phyloP scores from a whole-genome alignment of 2,113 vertebrate species.

The Onychostoma macrolepis region DNA sequence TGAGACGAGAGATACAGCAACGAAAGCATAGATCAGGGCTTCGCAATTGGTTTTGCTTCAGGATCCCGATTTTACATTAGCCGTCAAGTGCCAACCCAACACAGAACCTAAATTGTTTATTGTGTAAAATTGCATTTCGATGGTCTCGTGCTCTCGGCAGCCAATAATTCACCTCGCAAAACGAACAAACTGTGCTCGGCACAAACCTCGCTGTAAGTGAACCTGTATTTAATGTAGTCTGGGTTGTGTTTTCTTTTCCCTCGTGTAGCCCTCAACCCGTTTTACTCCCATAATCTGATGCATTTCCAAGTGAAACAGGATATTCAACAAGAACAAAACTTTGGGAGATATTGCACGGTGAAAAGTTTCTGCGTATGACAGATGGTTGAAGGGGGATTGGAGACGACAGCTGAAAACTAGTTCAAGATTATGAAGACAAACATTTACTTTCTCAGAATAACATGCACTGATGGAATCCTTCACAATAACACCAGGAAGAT shows the following conservation, averaged over 20 bases:
- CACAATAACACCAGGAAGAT: background rate
- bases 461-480: background rate
- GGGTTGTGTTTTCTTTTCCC: slow-evolving; percentile 3
- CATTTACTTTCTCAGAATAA: background rate
- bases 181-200: background rate
- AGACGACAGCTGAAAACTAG: background rate
- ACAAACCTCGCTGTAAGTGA: background rate
- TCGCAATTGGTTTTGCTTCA: slow-evolving; percentile 9
- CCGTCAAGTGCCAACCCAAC: background rate
- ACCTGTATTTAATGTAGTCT: slow-evolving; percentile 13
- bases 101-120: slow-evolving; percentile 1
- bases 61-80: slow-evolving; percentile 8
- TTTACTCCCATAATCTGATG: slow-evolving; percentile 18
- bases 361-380: background rate
- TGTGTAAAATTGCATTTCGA: background rate
- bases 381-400: background rate
- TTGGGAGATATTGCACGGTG: background rate
- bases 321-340: background rate
- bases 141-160: background rate
- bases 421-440: background rate
- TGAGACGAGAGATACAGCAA: background rate
- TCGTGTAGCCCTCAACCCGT: background rate
- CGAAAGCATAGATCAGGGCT: background rate
- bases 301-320: background rate
- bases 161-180: slow-evolving; percentile 4